Evolutionary conservation across 35 echinoderm and acorn worm species (phyloP), one percentile per base, ranked within the genome.

Genomic region (Chiridota heheva): DNA sequence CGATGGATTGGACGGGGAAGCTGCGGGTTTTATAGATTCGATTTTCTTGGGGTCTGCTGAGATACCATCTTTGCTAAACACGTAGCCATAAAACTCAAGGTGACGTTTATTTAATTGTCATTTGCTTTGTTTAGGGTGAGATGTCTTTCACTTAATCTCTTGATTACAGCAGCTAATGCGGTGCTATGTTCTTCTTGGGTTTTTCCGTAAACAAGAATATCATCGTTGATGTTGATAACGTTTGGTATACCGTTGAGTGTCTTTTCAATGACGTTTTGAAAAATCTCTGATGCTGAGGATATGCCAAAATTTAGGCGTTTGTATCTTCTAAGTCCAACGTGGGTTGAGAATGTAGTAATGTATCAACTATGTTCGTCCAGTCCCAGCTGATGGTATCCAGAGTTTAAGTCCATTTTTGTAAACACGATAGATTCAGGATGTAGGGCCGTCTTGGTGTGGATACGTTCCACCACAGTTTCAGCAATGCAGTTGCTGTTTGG

Each of bases 201-300:
- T 15, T 27, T 31, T 18, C 76, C 90, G 34, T 72, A 87, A 22
- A 92, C 78, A 17, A 87, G 37, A 44, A 92, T 87, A 26, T 87
- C 90, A 36, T 92, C 90, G 44, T 67, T 82, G 26, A 87, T 81
- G 37, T 92, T 92, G 1, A 86, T 43, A 3, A 73, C 72, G 2
- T 82, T 69, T 3, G 77, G 25, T 33, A 92, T 34, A 12, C 67
- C 83, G n/a, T 58, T 33, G 6, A 82, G 77, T 6, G 42, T 40
- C n/a, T 75, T 15, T 20, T 62, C 18, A n/a, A 81, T 57, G 12
- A 18, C 24, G 40, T 81, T 47, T 40, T 76, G 69, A n/a, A 92
- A 86, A 17, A 92, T 35, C 38, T 92, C 89, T 0, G 74, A 56
- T 44, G 77, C 90, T 0, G 61, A 62, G 27, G 20, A 69, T 4